These are phyloP conservation scores for Hypotaenidia philippensis DNA, from an alignment of 2,797 vertebrate species.

Conservation along the genomic window DNA sequence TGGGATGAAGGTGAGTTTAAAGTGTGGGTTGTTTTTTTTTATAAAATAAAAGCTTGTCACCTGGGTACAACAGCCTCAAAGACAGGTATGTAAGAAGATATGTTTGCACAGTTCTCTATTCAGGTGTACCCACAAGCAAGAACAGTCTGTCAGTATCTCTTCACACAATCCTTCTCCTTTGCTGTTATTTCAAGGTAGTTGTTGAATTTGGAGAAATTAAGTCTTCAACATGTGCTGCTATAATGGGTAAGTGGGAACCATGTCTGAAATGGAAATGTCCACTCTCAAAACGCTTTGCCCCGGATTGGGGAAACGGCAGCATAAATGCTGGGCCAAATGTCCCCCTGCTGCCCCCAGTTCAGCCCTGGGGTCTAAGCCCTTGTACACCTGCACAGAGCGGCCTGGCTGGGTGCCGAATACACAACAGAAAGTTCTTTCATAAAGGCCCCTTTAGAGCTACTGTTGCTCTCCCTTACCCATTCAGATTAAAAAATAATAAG, in stretches of 20 bases:
- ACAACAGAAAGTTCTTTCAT: background rate
- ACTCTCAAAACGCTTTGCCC: background rate
- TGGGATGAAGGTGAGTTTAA: background rate
- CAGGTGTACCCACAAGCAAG: background rate
- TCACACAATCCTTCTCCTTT: background rate
- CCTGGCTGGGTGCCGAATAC: rapidly evolving
- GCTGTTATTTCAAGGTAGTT: background rate
- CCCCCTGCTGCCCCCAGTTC: background rate
- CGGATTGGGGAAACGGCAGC: background rate
- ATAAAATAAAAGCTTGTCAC: background rate
- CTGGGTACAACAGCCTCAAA: background rate
- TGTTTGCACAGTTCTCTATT: background rate
- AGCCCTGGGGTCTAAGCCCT: background rate
- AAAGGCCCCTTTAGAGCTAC: background rate
- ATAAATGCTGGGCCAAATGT: background rate
- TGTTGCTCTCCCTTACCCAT: background rate
- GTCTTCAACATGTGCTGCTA: background rate
- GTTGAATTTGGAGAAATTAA: background rate
- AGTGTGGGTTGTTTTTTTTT: background rate
- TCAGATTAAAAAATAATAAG: background rate
- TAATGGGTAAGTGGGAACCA: background rate
- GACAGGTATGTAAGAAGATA: background rate
- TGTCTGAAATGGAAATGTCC: background rate
- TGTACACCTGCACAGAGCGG: rapidly evolving
- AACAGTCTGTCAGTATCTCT: background rate